Evolutionary conservation across 2,888 invertebrate species (phyloP), one percentile per base, ranked within the genome.

Genomic region (Drosophila ustulata): DNA sequence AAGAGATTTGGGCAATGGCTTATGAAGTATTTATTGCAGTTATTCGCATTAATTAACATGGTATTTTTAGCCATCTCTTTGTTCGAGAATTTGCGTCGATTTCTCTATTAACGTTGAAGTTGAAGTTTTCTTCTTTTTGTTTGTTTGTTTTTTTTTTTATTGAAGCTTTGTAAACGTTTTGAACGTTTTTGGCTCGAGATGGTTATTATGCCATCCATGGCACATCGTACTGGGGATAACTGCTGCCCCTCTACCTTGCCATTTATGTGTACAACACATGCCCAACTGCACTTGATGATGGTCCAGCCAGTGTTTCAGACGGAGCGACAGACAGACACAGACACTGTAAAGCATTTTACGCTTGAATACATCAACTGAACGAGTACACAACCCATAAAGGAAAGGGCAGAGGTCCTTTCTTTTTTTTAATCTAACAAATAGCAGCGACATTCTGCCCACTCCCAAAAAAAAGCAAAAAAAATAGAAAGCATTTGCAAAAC

Each of bases 321-420:
- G 18, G 58, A 53, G 1, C 26, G 58, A 53, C 1, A 37, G 51
- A 50, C 46, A 59, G 73, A 70, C 69, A 68, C 80, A 82, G 80
- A 80, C 81, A 75, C 73, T 75, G 81, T 81, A 78, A 72, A 82
- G 73, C 71, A 85, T 85, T 82, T 82, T 63, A 82, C 82, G 82
- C 85, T 82, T 82, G 82, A 85, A 85, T 82, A 82, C 82, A 68
- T 80, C 80, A 75, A 64, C 71, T 68, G 63, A 76, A 74, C 64
- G 71, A 75, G 76, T 75, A 59, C 37, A 64, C 34, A 52, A 64
- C 49, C 52, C 64, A 58, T 64, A 62, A 61, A 58, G 61, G 64
- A 57, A 61, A 43, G 37, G 37, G 37, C 37, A 26, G 41, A 34
- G 28, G 45, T 53, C 68, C 67, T 39, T 65, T 45, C 53, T 66